Evolutionary conservation across 2,113 vertebrate genomes (phyloP).

Genomic region (Gulo gulo): DNA sequence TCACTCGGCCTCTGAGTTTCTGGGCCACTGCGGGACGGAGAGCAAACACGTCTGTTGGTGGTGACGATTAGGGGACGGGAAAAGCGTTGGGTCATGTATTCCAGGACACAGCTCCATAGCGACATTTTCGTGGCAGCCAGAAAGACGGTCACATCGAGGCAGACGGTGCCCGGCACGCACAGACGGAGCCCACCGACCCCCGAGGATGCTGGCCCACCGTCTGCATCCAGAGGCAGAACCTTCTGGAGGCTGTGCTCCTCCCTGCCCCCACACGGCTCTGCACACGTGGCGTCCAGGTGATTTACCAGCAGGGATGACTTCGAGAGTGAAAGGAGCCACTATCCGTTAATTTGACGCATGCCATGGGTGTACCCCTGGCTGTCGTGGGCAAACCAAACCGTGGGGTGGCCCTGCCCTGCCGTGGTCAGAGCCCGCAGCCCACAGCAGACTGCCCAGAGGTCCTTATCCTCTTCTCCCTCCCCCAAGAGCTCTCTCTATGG

Average conservation of each 20-base stretch:
- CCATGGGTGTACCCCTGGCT: not conserved
- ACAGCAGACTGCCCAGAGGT: accelerated
- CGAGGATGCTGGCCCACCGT: not conserved
- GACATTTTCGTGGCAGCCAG: accelerated
- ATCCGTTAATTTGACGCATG: not conserved
- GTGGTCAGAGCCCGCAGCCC: not conserved
- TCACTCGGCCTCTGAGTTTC: constrained; percentile 80
- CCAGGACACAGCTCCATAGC: accelerated
- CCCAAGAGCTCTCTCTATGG: accelerated
- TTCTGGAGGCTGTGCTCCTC: not conserved
- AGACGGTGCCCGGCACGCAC: accelerated
- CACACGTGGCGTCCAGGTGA: accelerated
- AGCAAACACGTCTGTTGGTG: accelerated
- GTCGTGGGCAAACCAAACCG: accelerated
- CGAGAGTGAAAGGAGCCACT: too few species aligned
- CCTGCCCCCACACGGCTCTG: accelerated
- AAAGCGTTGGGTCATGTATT: not conserved
- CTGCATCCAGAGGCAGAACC: not conserved
- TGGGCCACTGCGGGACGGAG: constrained; percentile 80
- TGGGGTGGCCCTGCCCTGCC: not conserved
- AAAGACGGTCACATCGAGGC: not conserved
- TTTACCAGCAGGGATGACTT: not conserved
- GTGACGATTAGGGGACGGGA: accelerated
- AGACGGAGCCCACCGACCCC: not conserved
- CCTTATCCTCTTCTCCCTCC: accelerated